Evolutionary conservation across 2,797 vertebrate genomes (phyloP).

Genomic region (Percopsis omiscomaycus): DNA sequence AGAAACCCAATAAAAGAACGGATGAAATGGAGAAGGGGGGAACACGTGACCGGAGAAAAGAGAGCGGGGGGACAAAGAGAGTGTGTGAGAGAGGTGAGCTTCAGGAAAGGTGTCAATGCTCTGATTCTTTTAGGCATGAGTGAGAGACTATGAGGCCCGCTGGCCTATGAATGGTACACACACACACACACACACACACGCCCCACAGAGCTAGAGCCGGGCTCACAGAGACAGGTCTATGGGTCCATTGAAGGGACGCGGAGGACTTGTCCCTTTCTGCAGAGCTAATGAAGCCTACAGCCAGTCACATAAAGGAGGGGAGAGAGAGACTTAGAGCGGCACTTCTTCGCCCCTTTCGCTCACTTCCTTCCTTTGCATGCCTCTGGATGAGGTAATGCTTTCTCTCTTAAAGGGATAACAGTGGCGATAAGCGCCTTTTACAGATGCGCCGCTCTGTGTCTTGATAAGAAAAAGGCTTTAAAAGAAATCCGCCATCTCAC

Average conservation of each 20-base stretch:
- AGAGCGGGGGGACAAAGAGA: constrained; percentile 40
- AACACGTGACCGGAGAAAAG: constrained; percentile 40
- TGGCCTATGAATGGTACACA: constrained; percentile 47
- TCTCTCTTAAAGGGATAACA: constrained; percentile 66
- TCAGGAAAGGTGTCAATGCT: constrained; percentile 66
- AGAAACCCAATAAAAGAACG: constrained; percentile 38
- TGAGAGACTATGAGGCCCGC: constrained; percentile 68
- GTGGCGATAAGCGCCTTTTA: constrained; percentile 42
- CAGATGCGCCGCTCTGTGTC: constrained; percentile 8
- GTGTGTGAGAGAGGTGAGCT: constrained; percentile 45
- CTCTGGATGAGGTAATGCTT: constrained; percentile 70
- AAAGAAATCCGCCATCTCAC: too few species aligned
- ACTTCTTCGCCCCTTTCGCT: constrained; percentile 70
- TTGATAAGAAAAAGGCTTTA: too few species aligned
- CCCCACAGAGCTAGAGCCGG: constrained; percentile 11
- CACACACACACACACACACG: constrained; percentile 26
- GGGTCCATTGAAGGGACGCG: constrained; percentile 72
- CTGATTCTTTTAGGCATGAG: constrained; percentile 68
- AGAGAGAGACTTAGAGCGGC: constrained; percentile 63
- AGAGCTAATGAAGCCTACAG: constrained; percentile 80
- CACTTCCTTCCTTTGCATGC: constrained; percentile 66
- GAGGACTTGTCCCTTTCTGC: constrained; percentile 71
- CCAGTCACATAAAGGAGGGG: constrained; percentile 68
- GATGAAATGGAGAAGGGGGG: constrained; percentile 52
- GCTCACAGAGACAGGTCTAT: constrained; percentile 66